Conservation (phyloP, 1,140 invertebrate species). For the Brevipalpus yothersi region DNA sequence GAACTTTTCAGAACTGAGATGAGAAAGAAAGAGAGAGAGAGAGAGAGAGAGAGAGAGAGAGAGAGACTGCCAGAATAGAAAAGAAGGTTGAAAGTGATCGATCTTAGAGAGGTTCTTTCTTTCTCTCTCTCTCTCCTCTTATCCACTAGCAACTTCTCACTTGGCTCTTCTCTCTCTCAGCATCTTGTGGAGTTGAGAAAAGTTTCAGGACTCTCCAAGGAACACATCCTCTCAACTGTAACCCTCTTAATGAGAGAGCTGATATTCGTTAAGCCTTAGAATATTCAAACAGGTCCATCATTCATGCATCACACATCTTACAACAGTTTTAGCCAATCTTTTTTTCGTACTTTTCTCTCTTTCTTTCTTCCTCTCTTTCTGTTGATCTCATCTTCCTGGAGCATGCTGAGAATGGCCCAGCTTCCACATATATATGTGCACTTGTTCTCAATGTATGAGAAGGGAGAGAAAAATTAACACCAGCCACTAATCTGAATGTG, state of each 20-base stretch:
- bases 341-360: not conserved
- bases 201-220: too few relatives aligned
- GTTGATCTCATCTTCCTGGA: too few relatives aligned
- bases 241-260: not conserved
- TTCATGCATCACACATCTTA: not conserved
- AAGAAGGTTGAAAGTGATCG: not conserved
- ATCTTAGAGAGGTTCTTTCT: not conserved
- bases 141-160: not conserved
- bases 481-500: too few relatives aligned
- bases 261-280: not conserved
- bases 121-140: not conserved
- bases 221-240: too few relatives aligned
- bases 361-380: too few relatives aligned
- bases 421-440: too few relatives aligned
- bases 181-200: not conserved
- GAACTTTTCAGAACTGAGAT: not conserved
- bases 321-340: not conserved
- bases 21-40: not conserved
- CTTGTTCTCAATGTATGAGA: too few relatives aligned
- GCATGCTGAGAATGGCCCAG: too few relatives aligned
- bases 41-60: not conserved
- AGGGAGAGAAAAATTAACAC: too few relatives aligned
- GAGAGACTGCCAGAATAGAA: not conserved
- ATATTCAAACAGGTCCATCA: not conserved
- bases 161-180: not conserved